Evolutionary conservation across 2,888 invertebrate genomes (phyloP).

Genomic region (Mactromeris polynyma): DNA sequence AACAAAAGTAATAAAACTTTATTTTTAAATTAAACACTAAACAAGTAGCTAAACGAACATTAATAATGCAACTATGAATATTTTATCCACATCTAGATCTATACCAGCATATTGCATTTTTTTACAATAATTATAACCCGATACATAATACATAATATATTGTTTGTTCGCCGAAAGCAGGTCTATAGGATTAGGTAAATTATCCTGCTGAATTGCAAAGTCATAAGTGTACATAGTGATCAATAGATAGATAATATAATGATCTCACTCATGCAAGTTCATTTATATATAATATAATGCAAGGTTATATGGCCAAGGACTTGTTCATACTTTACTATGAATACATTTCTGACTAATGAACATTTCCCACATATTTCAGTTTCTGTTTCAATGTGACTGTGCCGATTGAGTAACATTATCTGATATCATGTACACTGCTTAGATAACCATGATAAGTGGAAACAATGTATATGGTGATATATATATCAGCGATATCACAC

Average conservation of each 20-base stretch:
- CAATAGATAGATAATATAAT: not conserved
- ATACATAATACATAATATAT: no score
- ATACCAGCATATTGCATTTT: no score
- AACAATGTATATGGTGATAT: not conserved
- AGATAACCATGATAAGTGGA: not conserved
- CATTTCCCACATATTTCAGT: not conserved
- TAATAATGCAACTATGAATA: no score
- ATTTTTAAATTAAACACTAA: no score
- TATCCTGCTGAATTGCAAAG: no score
- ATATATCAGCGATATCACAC: not conserved
- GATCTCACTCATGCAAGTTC: not conserved
- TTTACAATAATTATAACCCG: no score
- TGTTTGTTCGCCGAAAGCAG: no score
- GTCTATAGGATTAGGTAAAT: no score
- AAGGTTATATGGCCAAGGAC: not conserved
- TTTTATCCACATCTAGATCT: no score
- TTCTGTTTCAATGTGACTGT: not conserved
- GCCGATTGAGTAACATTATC: not conserved
- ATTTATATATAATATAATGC: not conserved
- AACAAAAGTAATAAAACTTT: no score
- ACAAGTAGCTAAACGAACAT: no score
- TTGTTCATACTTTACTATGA: not conserved
- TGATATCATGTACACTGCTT: not conserved
- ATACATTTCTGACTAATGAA: not conserved
- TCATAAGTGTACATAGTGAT: no score